Base-by-base conservation (phyloP, 2,113 vertebrate species). In the Callaeas wilsoni region DNA sequence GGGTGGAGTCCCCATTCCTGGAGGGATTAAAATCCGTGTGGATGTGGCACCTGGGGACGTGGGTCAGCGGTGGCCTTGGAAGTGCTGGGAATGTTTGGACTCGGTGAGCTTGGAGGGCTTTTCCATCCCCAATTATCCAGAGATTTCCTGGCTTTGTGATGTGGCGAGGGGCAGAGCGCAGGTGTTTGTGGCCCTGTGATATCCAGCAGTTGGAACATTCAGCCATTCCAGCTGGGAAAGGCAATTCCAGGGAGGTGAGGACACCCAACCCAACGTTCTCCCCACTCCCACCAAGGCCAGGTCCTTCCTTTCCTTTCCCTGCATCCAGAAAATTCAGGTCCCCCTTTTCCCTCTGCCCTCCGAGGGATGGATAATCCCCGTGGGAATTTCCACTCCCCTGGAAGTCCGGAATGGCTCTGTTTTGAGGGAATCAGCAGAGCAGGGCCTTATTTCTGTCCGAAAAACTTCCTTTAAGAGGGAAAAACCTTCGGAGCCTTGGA, bases 151-250 rank as follows among this genome's bases (percentile, higher is more conserved):
- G 44, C 42, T 57, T 59, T 81, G 5, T 7, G 42, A 6, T 9
- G 33, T 2, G 23, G 29, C 4, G 1, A 3, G 35, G 39, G 33
- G 30, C 50, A 49, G 62, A n/a, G 41, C 7, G 0, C 16, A 6
- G 18, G 16, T 1, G 4, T 6, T 3, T 15, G 33, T 25, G 29
- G 19, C 19, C 20, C 37, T 41, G 13, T 7, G 10, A 16, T 4
- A 9, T 16, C 63, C 15, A 5, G 7, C 1, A 7, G 4, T 14
- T 1, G 0, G 16, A 29, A 21, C 19, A 35, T n/a, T 10, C 39
- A 13, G 5, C 1, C 1, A 46, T 23, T 79, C n/a, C 60, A 4
- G 11, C 0, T 6, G 27, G 37, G 74, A 78, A 68, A 65, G 13
- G 46, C 20, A 26, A 16, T 15, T 67, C 39, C 91, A 68, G 20